Base-by-base conservation (phyloP, 2,888 invertebrate species). In the Helobdella robusta region DNA sequence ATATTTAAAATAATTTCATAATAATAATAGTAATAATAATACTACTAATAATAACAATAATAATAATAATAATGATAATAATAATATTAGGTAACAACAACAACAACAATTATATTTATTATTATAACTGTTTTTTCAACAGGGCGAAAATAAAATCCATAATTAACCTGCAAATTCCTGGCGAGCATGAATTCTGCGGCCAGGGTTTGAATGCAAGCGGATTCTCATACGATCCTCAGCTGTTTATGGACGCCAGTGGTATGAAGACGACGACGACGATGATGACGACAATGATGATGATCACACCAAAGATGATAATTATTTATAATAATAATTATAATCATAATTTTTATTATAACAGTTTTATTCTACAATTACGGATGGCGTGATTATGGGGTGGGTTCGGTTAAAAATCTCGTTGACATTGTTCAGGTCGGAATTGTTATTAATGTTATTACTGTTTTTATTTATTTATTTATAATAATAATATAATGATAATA, bases 341-440 rank as follows among this genome's bases (percentile, higher is more conserved):
- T 30, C 5, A 8, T 56, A 5, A 56, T 1, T n/a, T 4, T 58
- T 23, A 44, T 50, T 15, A 64, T 77, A 79, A 34, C 83, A 90
- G 90, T 91, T 70, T 91, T 86, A 79, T 90, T 89, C 80, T 91
- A 91, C 83, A 91, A 91, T 81, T 91, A 89, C 77, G 87, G 87
- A 2, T 88, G 82, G 80, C 85, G 86, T 44, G 91, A 91, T 78
- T 91, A 89, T 78, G 88, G 88, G 0, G 87, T 88, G 66, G 87
- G 88, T 0, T 85, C 86, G 2, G 81, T 89, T 71, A 83, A 84
- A 54, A 86, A 86, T 5, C 82, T 91, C n/a, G 80, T 91, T 70
- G 89, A 91, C 75, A 90, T 90, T 86, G 87, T 89, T n/a, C 89
- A 89, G 81, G 54, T 50, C 20, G 25, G 50, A 6, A 11, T 50